Conservation (phyloP, 2,797 vertebrate genomes). For the Fistularia commersonii region DNA sequence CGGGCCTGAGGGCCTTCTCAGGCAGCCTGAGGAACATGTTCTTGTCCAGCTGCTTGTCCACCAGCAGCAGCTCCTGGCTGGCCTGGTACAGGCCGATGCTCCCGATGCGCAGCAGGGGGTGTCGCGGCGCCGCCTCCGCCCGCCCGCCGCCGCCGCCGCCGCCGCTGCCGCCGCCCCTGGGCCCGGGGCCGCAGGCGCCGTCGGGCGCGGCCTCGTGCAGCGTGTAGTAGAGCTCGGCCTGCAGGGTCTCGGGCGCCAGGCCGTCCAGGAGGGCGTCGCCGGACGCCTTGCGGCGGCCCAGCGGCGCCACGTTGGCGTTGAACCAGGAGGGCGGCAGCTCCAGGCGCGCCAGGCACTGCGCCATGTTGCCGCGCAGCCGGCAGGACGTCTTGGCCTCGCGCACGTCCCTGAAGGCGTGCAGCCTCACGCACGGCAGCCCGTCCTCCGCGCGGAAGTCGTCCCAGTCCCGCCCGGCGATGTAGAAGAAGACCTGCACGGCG, state of each 20-base stretch:
- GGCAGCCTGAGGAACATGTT: slow-evolving; percentile 93
- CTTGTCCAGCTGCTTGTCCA: slow-evolving; percentile 89
- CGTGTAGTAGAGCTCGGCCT: slow-evolving; percentile 93
- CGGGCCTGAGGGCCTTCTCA: slow-evolving; percentile 87
- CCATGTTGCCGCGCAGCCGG: slow-evolving; percentile 86
- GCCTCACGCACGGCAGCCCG: slow-evolving; percentile 87
- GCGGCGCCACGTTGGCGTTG: slow-evolving; percentile 79
- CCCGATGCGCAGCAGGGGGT: slow-evolving; percentile 93
- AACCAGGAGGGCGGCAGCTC: slow-evolving; percentile 93
- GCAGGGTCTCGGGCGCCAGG: slow-evolving; percentile 78
- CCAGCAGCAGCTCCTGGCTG: slow-evolving; percentile 77
- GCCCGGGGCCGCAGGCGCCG: slow-evolving; percentile 78
- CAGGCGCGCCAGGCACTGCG: slow-evolving; percentile 89
- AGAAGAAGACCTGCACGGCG: slow-evolving; percentile 92
- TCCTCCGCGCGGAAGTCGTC: slow-evolving; percentile 90
- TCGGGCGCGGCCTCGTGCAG: slow-evolving; percentile 80
- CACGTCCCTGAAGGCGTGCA: slow-evolving; percentile 91
- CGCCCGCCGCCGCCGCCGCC: slow-evolving; percentile 64
- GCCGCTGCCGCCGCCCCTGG: no score
- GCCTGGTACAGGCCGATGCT: slow-evolving; percentile 93
- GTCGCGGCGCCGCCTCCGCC: slow-evolving; percentile 85
- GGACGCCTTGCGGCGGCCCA: slow-evolving; percentile 80
- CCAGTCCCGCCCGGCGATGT: slow-evolving; percentile 94
- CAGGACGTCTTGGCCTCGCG: slow-evolving; percentile 91
- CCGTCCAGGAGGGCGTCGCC: slow-evolving; percentile 77